phyloP scores from a whole-genome alignment of 2,888 invertebrate species.

The Epinotia demarniana region DNA sequence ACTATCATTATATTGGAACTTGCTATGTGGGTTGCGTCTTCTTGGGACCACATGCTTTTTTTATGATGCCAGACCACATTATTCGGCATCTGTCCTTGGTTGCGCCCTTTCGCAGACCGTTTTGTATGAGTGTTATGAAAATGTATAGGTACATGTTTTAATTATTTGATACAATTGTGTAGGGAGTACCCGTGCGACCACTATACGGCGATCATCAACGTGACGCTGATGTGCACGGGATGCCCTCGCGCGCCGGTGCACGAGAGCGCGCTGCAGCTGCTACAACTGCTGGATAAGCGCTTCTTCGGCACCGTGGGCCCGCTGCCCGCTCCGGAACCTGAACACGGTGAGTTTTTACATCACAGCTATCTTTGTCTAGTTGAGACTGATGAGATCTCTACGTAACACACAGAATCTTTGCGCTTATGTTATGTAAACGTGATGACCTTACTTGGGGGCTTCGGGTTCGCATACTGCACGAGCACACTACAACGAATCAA shows the following conservation, averaged over 20 bases:
- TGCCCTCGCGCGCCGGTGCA: slow-evolving; percentile 96
- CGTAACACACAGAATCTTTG: no score
- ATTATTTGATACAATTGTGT: slow-evolving; percentile 49
- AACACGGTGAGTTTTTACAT: slow-evolving; percentile 85
- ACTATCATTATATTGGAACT: no score
- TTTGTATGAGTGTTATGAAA: no score
- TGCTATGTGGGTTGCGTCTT: no score
- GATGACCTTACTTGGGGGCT: neutral
- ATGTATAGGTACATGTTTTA: no score
- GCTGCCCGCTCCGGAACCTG: slow-evolving; percentile 85
- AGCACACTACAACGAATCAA: neutral
- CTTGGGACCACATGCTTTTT: neutral
- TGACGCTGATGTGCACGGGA: slow-evolving; percentile 98
- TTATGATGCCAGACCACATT: neutral
- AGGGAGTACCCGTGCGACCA: slow-evolving; percentile 99
- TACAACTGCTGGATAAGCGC: slow-evolving; percentile 96
- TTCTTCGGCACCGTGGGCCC: slow-evolving; percentile 95
- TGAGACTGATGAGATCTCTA: neutral
- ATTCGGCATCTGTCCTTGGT: neutral
- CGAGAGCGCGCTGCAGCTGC: slow-evolving; percentile 96
- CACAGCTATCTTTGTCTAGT: neutral
- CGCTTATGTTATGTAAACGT: neutral
- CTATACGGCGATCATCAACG: slow-evolving; percentile 98
- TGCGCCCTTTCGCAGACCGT: neutral
- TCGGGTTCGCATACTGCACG: neutral